Percentiles rank a stretch among this genome's conserved stretches.
These are phyloP conservation scores for Plectropomus leopardus DNA, from an alignment of 2,113 vertebrate genomes.

Conservation along the genomic window DNA sequence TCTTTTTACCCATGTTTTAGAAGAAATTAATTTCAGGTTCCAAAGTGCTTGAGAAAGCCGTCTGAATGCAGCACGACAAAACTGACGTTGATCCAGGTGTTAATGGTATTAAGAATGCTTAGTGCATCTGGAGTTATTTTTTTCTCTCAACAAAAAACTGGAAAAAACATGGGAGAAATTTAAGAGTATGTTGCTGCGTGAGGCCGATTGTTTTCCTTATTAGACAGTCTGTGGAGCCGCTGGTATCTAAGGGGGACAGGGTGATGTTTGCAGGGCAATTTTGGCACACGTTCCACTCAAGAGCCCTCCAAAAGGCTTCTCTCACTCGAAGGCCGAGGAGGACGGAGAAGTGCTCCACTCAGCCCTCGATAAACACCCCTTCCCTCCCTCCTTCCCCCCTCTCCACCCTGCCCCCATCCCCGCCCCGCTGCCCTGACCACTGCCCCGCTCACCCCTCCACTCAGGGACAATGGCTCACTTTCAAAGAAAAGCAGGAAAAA, in stretches of 20 bases:
- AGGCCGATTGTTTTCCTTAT: too few species aligned
- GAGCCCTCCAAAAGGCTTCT: slow-evolving; percentile 73
- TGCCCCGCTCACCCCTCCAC: slow-evolving; percentile 75
- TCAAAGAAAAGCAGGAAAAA: slow-evolving; percentile 80
- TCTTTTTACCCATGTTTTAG: too few species aligned
- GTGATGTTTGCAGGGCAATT: slow-evolving; percentile 49
- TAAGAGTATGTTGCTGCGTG: too few species aligned
- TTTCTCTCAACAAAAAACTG: too few species aligned
- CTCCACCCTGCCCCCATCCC: slow-evolving; percentile 41
- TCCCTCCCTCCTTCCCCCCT: slow-evolving; percentile 35
- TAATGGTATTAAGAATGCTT: too few species aligned
- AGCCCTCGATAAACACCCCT: slow-evolving; percentile 50
- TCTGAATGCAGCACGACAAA: too few species aligned
- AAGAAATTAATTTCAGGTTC: too few species aligned
- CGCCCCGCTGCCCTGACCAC: slow-evolving; percentile 70
- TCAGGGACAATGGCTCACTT: slow-evolving; percentile 82
- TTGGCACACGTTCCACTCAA: slow-evolving; percentile 77
- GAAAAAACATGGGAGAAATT: too few species aligned
- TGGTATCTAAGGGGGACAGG: slow-evolving; percentile 19
- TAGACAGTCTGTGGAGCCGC: neutral
- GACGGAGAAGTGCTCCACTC: slow-evolving; percentile 70
- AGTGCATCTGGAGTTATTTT: too few species aligned
- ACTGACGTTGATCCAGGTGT: too few species aligned
- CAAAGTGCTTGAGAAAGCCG: too few species aligned
- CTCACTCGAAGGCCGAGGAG: slow-evolving; percentile 65